Evolutionary conservation across 2,888 invertebrate species (phyloP).

Genomic region (Agapostemon virescens): DNA sequence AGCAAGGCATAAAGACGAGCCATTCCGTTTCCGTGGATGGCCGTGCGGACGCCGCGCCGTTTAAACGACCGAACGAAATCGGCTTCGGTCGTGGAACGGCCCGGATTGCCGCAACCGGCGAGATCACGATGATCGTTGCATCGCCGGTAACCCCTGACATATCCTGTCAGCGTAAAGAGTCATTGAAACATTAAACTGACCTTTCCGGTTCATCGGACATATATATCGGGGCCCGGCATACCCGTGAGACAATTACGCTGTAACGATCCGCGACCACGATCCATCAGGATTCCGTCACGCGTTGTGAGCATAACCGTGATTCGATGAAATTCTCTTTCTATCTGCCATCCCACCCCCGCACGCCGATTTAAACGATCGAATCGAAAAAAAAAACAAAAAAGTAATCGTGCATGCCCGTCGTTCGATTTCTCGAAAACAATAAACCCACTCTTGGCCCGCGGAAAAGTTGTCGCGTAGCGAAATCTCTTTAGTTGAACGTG

Average conservation of each 20-base stretch:
- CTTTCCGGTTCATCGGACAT: conserved; percentile 66
- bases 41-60: neutral
- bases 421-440: neutral
- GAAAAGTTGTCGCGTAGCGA: too few relatives aligned
- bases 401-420: neutral
- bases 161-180: conserved; percentile 54
- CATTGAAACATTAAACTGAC: conserved; percentile 64
- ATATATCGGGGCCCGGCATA: conserved; percentile 51
- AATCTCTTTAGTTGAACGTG: too few relatives aligned
- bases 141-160: conserved; percentile 52
- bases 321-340: conserved; percentile 54
- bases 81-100: conserved; percentile 25
- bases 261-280: conserved; percentile 67
- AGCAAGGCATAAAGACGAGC: conserved; percentile 6
- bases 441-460: neutral
- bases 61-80: conserved; percentile 47
- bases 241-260: conserved; percentile 68
- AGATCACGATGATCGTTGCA: conserved; percentile 51
- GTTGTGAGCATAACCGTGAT: conserved; percentile 62
- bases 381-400: neutral
- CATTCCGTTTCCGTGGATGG: conserved; percentile 32
- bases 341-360: conserved; percentile 23
- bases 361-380: conserved; percentile 23
- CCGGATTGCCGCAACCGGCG: conserved; percentile 39
- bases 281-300: conserved; percentile 72